A percentile compares a stretch with the other conserved stretches of the same genome.
phyloP scores from a whole-genome alignment of 1,140 invertebrate genomes.

The Conopomorpha cramerella region DNA sequence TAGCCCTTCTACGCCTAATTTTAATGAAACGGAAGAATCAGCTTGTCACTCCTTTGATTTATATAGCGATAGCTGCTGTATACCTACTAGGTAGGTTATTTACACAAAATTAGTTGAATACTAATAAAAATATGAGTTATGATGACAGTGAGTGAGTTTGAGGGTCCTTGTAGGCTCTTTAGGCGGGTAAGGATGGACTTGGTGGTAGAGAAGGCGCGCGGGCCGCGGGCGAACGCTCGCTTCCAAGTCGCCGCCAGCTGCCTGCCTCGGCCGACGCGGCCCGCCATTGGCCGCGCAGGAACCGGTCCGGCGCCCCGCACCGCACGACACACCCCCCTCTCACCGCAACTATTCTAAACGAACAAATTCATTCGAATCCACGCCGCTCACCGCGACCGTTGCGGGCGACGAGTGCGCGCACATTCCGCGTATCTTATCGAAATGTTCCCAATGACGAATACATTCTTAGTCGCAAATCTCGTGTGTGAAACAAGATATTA shows the following conservation, averaged over 20 bases:
- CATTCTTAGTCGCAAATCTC: constrained; percentile 12
- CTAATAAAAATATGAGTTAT: no score
- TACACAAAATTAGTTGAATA: no score
- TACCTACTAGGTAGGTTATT: no score
- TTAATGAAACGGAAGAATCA: no score
- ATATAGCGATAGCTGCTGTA: no score
- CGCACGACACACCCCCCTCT: constrained; percentile 14
- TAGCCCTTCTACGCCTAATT: no score
- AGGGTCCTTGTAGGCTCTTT: no score
- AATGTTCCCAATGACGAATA: constrained; percentile 35
- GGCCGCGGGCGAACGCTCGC: no score
- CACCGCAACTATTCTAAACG: constrained; percentile 26
- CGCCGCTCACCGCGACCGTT: constrained; percentile 43
- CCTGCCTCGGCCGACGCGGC: constrained; percentile 22
- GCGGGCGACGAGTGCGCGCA: constrained; percentile 29
- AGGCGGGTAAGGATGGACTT: constrained; percentile 38
- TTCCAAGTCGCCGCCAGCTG: constrained; percentile 32
- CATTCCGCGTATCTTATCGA: constrained; percentile 57
- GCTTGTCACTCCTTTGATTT: no score
- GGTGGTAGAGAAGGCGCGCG: no score
- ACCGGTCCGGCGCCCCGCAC: constrained; percentile 28
- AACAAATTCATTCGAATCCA: constrained; percentile 51
- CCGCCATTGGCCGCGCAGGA: constrained; percentile 30
- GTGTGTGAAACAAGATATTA: constrained; percentile 13
- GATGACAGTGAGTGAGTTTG: no score